Conservation (phyloP, 2,888 invertebrate species). For the Apeira syringaria region DNA sequence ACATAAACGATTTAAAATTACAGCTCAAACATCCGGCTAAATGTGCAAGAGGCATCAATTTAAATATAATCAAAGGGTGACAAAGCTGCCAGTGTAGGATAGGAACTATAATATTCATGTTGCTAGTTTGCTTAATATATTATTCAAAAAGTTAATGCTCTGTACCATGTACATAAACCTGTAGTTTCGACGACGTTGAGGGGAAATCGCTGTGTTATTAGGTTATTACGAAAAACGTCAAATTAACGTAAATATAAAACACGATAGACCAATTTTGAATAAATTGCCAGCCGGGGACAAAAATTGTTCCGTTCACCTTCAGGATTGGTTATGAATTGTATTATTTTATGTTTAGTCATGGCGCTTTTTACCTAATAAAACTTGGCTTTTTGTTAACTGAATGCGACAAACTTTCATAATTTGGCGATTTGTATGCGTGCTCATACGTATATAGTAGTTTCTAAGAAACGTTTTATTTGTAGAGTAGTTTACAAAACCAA, state of each 20-base stretch:
- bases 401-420: no score
- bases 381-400: no score
- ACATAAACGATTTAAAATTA: not conserved
- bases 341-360: not conserved
- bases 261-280: constrained; percentile 1
- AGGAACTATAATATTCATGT: no score
- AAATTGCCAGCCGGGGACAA: constrained; percentile 11
- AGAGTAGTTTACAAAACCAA: no score
- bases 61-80: constrained; percentile 12
- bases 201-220: constrained; percentile 6
- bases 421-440: no score
- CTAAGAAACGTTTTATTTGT: no score
- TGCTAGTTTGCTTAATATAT: no score
- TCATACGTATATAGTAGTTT: no score
- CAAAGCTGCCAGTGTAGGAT: constrained; percentile 1
- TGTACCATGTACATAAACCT: constrained; percentile 1
- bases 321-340: not conserved
- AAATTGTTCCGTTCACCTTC: constrained; percentile 1
- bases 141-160: constrained; percentile 5
- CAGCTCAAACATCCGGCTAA: constrained; percentile 5
- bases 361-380: no score
- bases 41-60: constrained; percentile 6
- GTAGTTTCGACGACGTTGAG: not conserved
- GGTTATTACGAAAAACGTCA: constrained; percentile 10
- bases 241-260: constrained; percentile 3